phyloP scores from a whole-genome alignment of 2,888 invertebrate genomes.

The Resseliella maxima region DNA sequence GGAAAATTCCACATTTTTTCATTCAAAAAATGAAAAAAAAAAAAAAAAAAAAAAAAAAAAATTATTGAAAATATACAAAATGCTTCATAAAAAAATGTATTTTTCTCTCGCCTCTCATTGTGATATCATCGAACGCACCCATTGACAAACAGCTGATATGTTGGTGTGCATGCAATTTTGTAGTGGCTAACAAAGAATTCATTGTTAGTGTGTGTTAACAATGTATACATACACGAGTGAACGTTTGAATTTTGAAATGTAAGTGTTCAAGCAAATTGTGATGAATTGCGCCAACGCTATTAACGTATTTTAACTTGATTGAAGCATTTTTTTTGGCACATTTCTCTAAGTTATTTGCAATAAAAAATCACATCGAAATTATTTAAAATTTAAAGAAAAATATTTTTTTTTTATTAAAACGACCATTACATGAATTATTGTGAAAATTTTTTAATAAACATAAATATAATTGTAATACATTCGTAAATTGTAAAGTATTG shows the following conservation, averaged over 20 bases:
- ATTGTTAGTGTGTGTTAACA: background rate
- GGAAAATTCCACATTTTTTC: too few species aligned
- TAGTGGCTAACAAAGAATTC: background rate
- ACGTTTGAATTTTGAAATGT: conserved; percentile 21
- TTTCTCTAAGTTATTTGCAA: background rate
- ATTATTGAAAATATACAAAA: background rate
- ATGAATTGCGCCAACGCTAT: background rate
- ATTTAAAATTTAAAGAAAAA: background rate
- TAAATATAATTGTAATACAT: background rate
- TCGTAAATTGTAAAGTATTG: background rate
- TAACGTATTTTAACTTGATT: conserved; percentile 45
- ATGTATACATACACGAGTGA: background rate
- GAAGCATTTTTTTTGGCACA: background rate
- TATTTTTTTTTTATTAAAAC: background rate
- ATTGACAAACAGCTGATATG: background rate
- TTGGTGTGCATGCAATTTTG: background rate
- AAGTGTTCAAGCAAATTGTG: background rate
- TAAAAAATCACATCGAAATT: background rate
- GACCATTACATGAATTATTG: background rate
- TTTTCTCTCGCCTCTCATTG: background rate
- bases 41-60: background rate
- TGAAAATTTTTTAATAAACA: background rate
- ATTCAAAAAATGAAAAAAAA: too few species aligned
- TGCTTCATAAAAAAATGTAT: background rate
- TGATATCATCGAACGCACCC: background rate